Base-by-base conservation (phyloP, 30 jellyfish, hydroid and myxozoan species). In the Catostylus mosaicus region DNA sequence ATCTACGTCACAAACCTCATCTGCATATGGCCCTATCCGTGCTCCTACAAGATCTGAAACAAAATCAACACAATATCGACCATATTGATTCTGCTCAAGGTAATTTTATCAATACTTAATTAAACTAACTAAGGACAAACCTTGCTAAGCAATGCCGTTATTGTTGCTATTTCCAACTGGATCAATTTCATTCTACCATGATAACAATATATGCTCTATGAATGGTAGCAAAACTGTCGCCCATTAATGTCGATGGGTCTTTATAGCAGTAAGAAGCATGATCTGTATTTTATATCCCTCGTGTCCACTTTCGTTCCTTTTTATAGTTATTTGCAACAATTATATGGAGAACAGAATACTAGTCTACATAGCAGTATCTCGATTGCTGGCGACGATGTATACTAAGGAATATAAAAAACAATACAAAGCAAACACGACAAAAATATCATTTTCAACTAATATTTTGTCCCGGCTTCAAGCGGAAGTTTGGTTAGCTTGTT, bases 21-120 rank as follows among this genome's bases (percentile, higher is more conserved):
- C 90, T 26, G 76, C 63, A 10, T 80, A 63, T 67, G 90, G 90
- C 6, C 90, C 90, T 24, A 84, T 80, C 1, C 78, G 90, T 30
- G 73, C 73, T 52, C 90, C 90, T 11, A 40, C 63, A 67, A 48
- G 80, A 45, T 61, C 89, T 33, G 89, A 79, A 10, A 22, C 90
- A 47, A 80, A 67, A 50, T 27, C 83, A 16, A 77, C 51, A 1
- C 8, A 78, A 34, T 80, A 80, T 50, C 60, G 90, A 29, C 90
- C 90, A 11, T 80, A 80, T 69, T 80, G 34, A 66, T 22, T 22
- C 18, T 59, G 67, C 67, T 52, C 30, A 4, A 6, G 22, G 22
- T 52, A 52, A 8, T 43, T 43, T 16, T 16, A 43, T 43, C 16
- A 50, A 5, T 50, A 5, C 5, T 50, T 16, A 50, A 18, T 50